Conservation (phyloP, 2,888 invertebrate genomes). For the Polyploca ridens region DNA sequence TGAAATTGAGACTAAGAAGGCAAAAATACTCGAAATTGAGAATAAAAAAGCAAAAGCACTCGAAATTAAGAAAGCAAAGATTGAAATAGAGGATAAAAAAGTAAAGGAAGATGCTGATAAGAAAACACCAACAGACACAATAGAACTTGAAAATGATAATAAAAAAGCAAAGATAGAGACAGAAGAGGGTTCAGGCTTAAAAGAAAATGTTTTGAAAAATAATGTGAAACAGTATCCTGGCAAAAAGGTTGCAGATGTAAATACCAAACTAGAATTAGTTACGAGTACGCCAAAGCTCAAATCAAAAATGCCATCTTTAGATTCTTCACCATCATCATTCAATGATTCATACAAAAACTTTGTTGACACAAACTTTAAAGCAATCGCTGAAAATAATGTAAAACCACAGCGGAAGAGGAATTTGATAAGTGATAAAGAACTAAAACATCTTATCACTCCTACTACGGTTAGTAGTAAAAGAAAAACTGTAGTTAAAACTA, state of each 20-base stretch:
- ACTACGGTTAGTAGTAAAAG: neutral
- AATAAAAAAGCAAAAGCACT: neutral
- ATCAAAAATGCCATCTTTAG: conserved; percentile 24
- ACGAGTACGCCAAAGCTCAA: conserved; percentile 2
- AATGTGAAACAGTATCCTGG: neutral
- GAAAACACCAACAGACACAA: neutral
- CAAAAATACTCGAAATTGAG: neutral
- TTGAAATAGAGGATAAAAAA: neutral
- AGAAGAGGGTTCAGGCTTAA: neutral
- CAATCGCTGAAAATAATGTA: neutral
- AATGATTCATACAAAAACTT: conserved; percentile 67
- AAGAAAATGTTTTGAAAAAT: neutral
- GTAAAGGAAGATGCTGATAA: neutral
- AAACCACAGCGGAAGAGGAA: neutral
- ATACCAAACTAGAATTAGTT: conserved; percentile 18
- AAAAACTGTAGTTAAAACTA: conserved; percentile 54
- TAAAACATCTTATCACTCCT: neutral
- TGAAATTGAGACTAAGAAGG: neutral
- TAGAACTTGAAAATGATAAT: neutral
- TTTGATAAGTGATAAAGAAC: neutral
- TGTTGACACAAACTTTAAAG: conserved; percentile 46
- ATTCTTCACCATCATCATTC: conserved; percentile 52
- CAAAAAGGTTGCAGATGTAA: conserved; percentile 10
- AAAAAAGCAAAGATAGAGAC: neutral
- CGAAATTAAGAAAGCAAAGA: neutral